Conservation (phyloP, 2,888 invertebrate species). For the Lacanobia wlatinum region DNA sequence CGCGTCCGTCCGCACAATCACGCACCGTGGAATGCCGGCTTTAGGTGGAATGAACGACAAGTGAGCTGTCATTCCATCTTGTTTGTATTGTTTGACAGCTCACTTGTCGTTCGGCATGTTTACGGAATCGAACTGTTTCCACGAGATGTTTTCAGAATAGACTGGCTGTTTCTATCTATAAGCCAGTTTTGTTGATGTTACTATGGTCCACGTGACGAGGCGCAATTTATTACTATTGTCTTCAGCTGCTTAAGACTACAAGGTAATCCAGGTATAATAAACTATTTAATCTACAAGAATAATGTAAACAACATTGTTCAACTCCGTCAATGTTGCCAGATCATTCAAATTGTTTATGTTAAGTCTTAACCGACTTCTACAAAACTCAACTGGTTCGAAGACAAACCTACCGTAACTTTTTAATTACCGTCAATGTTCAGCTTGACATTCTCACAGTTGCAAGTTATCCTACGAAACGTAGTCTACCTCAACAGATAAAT, state of each 20-base stretch:
- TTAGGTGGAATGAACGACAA: no score
- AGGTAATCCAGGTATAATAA: neutral
- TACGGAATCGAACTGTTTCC: no score
- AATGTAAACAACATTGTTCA: neutral
- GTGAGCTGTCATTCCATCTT: no score
- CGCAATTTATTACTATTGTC: neutral
- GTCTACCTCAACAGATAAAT: slow-evolving; percentile 60
- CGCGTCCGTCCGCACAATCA: no score
- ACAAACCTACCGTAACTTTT: slow-evolving; percentile 35
- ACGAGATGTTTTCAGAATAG: no score
- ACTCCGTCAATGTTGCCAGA: neutral
- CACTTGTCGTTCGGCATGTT: no score
- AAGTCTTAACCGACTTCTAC: neutral
- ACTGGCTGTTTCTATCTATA: no score
- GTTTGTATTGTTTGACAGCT: no score
- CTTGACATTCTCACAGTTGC: slow-evolving; percentile 11
- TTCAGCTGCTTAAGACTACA: neutral
- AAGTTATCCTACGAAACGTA: slow-evolving; percentile 61
- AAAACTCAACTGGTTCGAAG: neutral
- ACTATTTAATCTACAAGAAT: neutral
- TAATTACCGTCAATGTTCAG: slow-evolving; percentile 27
- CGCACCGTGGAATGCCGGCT: no score
- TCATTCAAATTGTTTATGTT: slow-evolving; percentile 39
- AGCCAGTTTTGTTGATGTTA: no score
- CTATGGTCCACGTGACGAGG: neutral